phyloP scores from a whole-genome alignment of 2,888 invertebrate species.

The Drosophila histrio region DNA sequence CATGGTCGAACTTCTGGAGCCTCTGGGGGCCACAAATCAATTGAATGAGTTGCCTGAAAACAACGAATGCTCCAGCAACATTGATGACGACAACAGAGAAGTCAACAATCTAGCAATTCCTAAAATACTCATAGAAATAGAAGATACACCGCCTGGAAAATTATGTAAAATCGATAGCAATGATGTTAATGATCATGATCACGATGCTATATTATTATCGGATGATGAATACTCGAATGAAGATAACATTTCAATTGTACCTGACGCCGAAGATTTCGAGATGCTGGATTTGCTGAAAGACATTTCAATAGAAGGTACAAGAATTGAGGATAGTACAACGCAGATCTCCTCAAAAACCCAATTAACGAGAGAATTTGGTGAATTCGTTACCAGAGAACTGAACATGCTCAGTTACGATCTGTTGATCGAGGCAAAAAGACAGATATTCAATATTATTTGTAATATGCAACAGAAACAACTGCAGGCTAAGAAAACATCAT shows the following conservation, averaged over 20 bases:
- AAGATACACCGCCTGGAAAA: neutral
- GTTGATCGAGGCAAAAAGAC: conserved; percentile 44
- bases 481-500: neutral
- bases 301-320: neutral
- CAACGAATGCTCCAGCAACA: neutral
- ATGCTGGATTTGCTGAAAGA: neutral
- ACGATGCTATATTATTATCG: neutral
- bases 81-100: conserved; percentile 16
- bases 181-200: neutral
- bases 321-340: neutral
- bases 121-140: neutral
- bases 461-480: conserved; percentile 48
- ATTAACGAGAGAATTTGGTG: conserved; percentile 38
- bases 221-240: neutral
- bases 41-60: neutral
- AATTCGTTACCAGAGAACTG: conserved; percentile 52
- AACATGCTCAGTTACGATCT: conserved; percentile 42
- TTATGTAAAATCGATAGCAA: neutral
- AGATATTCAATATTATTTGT: conserved; percentile 52
- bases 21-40: neutral
- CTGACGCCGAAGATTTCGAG: neutral
- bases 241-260: neutral
- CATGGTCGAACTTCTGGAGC: conserved; percentile 20
- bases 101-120: neutral
- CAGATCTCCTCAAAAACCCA: neutral